Base-by-base conservation (phyloP, 2,797 vertebrate genomes). In the Scarus forsteni region DNA sequence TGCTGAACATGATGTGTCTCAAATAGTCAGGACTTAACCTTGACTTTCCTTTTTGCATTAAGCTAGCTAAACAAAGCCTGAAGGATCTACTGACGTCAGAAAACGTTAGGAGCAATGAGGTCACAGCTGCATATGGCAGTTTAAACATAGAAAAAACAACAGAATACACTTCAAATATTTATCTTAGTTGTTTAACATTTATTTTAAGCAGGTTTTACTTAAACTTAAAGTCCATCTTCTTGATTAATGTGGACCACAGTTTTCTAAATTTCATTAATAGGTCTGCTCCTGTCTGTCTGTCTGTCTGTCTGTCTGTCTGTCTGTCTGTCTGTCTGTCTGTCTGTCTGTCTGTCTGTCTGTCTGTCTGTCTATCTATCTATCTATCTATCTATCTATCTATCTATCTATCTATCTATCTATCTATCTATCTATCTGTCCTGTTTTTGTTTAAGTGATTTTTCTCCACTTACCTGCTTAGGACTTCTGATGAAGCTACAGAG, bases 41-140 rank as follows among this genome's bases (percentile, higher is more conserved):
- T 34, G 15, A 18, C 34, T 51, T 56, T 60, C 10, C 38, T 27
- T 50, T 16, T 50, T 36, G 44, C 54, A 58, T 62, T 6, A 55
- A 8, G 10, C 16, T 34, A 12, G 43, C n/a, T 35, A 40, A 46
- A 48, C 16, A 42, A 53, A 39, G 8, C 18, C 6, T 51, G 7
- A 15, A 58, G 13, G 13, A 43, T 19, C 7, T 36, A 10, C 19
- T 44, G 2, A 61, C 14, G 0, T 3, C 3, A 5, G 11, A 51
- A 51, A 45, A 1, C 38, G 1, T 39, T 39, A 39, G 5, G 6
- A 44, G 4, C 13, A 6, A 12, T 44, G 42, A 16, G n/a, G 45
- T 34, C 40, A 18, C 42, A 36, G 15, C n/a, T 18, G 46, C n/a
- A 46, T 5, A 51, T 13, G 8, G 7, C 8, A 61, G 8, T 42